Evolutionary conservation across 2,113 vertebrate genomes (phyloP).

Genomic region (Dunckerocampus dactyliophorus): DNA sequence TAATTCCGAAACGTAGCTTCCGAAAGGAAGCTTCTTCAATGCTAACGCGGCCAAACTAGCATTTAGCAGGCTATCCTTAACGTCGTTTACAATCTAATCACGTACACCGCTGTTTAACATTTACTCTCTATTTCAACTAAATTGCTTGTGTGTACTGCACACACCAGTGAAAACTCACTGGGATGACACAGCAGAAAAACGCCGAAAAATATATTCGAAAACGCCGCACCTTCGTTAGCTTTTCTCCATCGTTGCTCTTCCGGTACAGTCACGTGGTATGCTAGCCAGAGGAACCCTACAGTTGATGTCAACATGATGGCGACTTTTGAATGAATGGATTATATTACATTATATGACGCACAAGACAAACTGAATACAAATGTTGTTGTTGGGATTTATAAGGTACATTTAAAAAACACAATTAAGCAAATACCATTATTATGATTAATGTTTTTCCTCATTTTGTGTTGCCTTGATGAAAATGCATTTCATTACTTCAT

Average conservation of each 20-base stretch:
- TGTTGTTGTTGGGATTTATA: no score
- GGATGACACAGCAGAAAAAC: neutral
- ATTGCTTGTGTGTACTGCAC: neutral
- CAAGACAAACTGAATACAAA: no score
- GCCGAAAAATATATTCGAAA: neutral
- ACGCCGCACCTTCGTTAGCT: slow-evolving; percentile 68
- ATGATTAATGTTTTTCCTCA: no score
- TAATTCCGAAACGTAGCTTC: no score
- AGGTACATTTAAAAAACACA: no score
- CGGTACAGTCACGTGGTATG: slow-evolving; percentile 53
- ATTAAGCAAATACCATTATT: no score
- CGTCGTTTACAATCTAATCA: slow-evolving; percentile 7
- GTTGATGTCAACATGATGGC: no score
- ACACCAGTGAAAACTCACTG: accelerated
- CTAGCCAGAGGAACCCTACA: no score
- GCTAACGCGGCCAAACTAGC: slow-evolving; percentile 40
- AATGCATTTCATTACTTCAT: no score
- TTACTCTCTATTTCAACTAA: accelerated
- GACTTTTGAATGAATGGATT: no score
- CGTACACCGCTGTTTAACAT: neutral
- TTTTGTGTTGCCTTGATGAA: no score
- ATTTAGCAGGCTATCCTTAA: slow-evolving; percentile 38
- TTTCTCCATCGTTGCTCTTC: slow-evolving; percentile 57
- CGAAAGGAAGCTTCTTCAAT: slow-evolving; percentile 6
- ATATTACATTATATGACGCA: no score